Conservation (phyloP, 2,113 vertebrate genomes). For the Oplegnathus fasciatus region DNA sequence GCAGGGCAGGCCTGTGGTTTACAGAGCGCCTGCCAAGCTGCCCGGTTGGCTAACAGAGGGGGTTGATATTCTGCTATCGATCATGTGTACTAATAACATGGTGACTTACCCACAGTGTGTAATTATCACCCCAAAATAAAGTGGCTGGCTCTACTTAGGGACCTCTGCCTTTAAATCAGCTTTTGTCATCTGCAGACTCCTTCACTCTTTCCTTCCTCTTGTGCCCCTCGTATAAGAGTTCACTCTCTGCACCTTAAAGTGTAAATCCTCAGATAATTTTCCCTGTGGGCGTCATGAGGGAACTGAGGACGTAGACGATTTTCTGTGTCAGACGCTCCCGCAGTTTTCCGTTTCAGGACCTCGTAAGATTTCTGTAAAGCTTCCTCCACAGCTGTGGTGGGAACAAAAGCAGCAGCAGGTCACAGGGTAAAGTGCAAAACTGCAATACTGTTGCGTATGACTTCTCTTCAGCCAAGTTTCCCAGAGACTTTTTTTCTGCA, state of each 20-base stretch:
- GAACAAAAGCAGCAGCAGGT: constrained; percentile 16
- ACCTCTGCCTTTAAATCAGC: constrained; percentile 52
- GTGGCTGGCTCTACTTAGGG: constrained; percentile 42
- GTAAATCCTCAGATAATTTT: constrained; percentile 15
- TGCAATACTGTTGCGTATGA: background rate
- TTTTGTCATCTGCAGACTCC: constrained; percentile 43
- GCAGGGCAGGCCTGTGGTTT: constrained; percentile 67
- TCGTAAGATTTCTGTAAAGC: constrained; percentile 8
- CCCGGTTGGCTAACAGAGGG: constrained; percentile 49
- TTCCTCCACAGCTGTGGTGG: constrained; percentile 36
- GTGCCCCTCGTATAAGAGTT: background rate
- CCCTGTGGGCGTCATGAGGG: constrained; percentile 28
- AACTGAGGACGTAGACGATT: constrained; percentile 13
- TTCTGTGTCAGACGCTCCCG: constrained; percentile 41
- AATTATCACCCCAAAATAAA: constrained; percentile 86
- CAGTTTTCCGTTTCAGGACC: constrained; percentile 39
- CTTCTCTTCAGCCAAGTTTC: background rate
- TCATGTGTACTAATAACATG: constrained; percentile 83
- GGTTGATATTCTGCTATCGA: constrained; percentile 82
- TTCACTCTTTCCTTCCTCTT: constrained; percentile 13
- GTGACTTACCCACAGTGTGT: constrained; percentile 60
- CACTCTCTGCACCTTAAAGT: constrained; percentile 31
- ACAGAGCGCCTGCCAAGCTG: constrained; percentile 60
- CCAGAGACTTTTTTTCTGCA: too few relatives aligned
- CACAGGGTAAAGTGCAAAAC: background rate